These are phyloP conservation scores for Amphipyra tragopoginis DNA, from an alignment of 2,888 invertebrate genomes.

Conservation along the genomic window DNA sequence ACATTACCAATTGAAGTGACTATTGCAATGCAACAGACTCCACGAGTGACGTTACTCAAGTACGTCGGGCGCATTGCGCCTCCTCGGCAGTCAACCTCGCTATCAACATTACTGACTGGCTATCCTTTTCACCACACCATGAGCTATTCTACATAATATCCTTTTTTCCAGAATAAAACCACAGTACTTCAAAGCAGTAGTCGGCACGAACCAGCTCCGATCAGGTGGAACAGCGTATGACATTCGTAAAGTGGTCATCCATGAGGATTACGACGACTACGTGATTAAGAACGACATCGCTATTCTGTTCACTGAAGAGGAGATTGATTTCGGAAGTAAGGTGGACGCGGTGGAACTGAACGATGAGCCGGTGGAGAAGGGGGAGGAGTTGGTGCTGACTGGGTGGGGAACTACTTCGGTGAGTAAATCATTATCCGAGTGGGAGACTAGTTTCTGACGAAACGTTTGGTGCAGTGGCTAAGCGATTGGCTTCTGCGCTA, in stretches of 20 bases:
- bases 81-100: no score
- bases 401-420: conserved; percentile 91
- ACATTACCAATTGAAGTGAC: no score
- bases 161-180: conserved; percentile 72
- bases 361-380: conserved; percentile 84
- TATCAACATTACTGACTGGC: no score
- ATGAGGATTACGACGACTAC: conserved; percentile 81
- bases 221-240: conserved; percentile 81
- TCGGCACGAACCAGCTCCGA: conserved; percentile 88
- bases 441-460: no score
- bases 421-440: no score
- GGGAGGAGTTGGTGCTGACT: conserved; percentile 86
- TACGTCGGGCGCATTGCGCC: no score
- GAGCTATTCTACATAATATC: background rate
- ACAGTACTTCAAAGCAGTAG: conserved; percentile 80
- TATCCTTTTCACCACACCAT: no score
- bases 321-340: conserved; percentile 84
- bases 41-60: no score
- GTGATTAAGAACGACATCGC: conserved; percentile 92
- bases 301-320: conserved; percentile 88
- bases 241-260: conserved; percentile 80
- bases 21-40: no score
- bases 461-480: no score
- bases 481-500: no score
- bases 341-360: conserved; percentile 91